Base-by-base conservation (phyloP, 2,113 vertebrate genomes). In the Macrotus californicus region DNA sequence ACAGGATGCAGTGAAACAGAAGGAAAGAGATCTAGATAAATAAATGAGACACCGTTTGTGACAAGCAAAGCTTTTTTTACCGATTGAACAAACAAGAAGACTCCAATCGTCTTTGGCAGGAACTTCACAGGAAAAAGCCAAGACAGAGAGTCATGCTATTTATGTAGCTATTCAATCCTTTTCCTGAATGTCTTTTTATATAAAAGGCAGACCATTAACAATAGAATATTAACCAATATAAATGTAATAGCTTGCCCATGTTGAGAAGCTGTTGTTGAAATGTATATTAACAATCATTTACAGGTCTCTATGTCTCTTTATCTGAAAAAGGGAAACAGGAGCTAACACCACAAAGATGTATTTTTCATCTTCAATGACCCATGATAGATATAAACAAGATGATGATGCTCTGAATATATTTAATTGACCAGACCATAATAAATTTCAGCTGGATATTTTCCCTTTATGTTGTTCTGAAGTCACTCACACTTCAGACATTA, bases 21-120 rank as follows among this genome's bases (percentile, higher is more conserved):
- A 96, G 54, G 29, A 95, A 96, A 96, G 84, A 70, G 93, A 91
- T 91, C 95, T 89, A 82, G 91, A 90, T 93, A 98, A 97, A 93
- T 97, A 95, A 70, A 87, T 66, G 79, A 96, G 66, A 95, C 56
- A 94, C 59, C 59, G n/a, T 95, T 88, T 83, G 94, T 97, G 98
- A 98, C 98, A 98, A 97, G 96, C 92, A 92, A 90, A 98, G 86
- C 52, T 50, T 95, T 94, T 94, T 85, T 98, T 96, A 98, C 89
- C 83, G 90, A 89, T 26, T 97, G 96, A 98, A 95, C 97, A 89
- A 96, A 97, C 75, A 97, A 36, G 24, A 96, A 98, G 97, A 97
- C 97, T 98, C 95, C 91, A 97, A 94, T 85, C 96, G 95, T 93
- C 73, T 94, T 97, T 98, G 97, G 92, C 97, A 98, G 96, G 89